Evolutionary conservation across 2,113 vertebrate species (phyloP), one percentile per base, ranked within the genome.

Genomic region (Verasper variegatus): DNA sequence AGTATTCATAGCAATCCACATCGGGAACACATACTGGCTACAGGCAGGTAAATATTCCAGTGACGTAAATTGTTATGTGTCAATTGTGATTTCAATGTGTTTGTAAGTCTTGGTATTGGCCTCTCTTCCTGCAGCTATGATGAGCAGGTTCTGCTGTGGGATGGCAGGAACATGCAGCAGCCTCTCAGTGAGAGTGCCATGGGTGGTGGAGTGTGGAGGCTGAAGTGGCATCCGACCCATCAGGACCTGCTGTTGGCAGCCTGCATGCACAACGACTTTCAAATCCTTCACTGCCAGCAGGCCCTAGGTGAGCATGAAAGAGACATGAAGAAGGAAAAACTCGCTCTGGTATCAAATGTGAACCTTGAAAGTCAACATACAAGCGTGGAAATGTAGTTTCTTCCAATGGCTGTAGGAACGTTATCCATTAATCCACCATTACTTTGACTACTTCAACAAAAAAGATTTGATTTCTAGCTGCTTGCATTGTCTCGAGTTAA

Each of bases 1-100:
- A 99, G 98, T 69, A 95, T 99, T 74, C 97, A 97, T 75, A 96
- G 96, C 88, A 97, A 79, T 84, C 97, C 96, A 0, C 96, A 97
- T 52, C 80, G 78, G 5, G 96, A 99, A 75, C 93, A 97, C 35
- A 35, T 98, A 18, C 77, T 99, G 83, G 97, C 98, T 17, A 98
- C 97, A 0, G 98, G 98, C 71, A 99, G 98, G 98, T 98, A 87
- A 87, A 71, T 35, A 27, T 51, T 68, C 37, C 15, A 45, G 0
- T 3, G 1, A n/a, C 18, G 7, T 31, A 1, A 15, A 21, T 23
- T 21, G 21, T 55, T 9, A 7, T 31, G 2, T 21, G 9, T 23
- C 11, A 6, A 15, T 27, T 17, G 24, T 58, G 20, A 21, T 27
- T 58, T 18, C 18, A 18, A 9, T 18, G 47, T 18, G 47, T 51